Evolutionary conservation across 2,888 invertebrate genomes (phyloP).

Genomic region (Deroplatys truncata): DNA sequence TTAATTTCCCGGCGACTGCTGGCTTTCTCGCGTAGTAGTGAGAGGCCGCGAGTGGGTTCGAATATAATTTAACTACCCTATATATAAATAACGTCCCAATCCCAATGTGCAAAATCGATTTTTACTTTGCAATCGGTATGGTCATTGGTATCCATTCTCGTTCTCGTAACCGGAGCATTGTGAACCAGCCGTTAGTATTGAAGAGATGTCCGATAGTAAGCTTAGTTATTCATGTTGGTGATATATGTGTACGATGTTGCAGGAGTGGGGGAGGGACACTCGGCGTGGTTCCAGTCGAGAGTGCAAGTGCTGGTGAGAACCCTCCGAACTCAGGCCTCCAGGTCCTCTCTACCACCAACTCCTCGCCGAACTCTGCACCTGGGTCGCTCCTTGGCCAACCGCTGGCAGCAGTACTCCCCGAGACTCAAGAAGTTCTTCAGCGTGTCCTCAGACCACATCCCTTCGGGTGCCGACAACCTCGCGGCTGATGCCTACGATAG

Average conservation of each 20-base stretch:
- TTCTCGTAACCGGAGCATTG: too few species aligned
- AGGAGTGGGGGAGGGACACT: neutral
- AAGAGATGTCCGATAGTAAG: too few species aligned
- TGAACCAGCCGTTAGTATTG: too few species aligned
- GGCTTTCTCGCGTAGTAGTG: too few species aligned
- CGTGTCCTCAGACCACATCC: neutral
- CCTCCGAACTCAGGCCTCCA: neutral
- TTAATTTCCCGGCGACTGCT: too few species aligned
- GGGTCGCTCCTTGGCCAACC: neutral
- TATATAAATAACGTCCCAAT: too few species aligned
- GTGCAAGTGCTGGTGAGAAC: constrained; percentile 18
- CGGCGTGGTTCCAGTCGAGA: constrained; percentile 19
- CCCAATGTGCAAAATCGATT: too few species aligned
- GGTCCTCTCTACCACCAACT: neutral
- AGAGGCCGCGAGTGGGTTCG: too few species aligned
- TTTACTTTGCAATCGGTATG: too few species aligned
- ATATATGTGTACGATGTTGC: neutral
- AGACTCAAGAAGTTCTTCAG: constrained; percentile 20
- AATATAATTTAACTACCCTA: too few species aligned
- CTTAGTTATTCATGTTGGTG: too few species aligned
- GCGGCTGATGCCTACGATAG: neutral
- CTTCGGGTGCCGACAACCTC: neutral
- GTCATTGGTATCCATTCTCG: too few species aligned
- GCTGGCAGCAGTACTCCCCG: constrained; percentile 12
- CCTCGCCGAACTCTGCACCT: neutral